phyloP scores from a whole-genome alignment of 2,113 vertebrate genomes.

The Synodontis membranacea region DNA sequence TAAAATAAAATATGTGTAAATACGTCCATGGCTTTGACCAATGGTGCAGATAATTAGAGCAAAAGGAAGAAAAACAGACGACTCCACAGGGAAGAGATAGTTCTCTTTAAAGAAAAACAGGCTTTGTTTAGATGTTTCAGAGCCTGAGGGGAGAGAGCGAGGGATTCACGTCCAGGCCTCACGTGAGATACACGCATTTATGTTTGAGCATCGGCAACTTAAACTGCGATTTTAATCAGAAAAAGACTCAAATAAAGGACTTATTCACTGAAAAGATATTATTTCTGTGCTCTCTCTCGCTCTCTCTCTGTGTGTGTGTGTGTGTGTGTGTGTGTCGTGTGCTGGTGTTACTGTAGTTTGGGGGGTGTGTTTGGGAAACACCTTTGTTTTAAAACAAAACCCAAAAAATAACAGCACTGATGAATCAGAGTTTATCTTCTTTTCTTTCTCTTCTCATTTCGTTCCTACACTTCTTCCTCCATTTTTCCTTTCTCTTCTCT shows the following conservation, averaged over 20 bases:
- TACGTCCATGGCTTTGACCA: slow-evolving; percentile 57
- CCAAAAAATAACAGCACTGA: background rate
- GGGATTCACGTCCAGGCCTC: background rate
- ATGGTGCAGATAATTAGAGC: slow-evolving; percentile 58
- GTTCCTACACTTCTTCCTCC: background rate
- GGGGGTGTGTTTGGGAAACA: background rate
- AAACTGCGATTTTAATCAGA: background rate
- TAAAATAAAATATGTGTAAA: slow-evolving; percentile 50
- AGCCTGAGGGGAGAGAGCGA: background rate
- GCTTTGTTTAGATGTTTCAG: slow-evolving; percentile 23
- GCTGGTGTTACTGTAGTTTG: background rate
- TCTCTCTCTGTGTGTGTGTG: background rate
- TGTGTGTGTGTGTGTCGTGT: background rate
- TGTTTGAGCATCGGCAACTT: background rate
- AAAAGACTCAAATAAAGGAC: background rate
- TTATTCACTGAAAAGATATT: background rate
- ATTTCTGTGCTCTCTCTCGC: background rate
- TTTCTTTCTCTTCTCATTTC: background rate
- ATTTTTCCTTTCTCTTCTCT: background rate
- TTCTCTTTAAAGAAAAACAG: slow-evolving; percentile 46
- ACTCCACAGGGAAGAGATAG: slow-evolving; percentile 21
- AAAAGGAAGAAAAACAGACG: slow-evolving; percentile 34
- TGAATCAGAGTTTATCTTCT: background rate
- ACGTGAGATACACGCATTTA: background rate
- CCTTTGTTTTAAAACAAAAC: background rate